Percentiles rank a stretch among this genome's conserved stretches.
Evolutionary conservation across 23 tunicate species (phyloP).

Genomic region (Botrylloides violaceus): DNA sequence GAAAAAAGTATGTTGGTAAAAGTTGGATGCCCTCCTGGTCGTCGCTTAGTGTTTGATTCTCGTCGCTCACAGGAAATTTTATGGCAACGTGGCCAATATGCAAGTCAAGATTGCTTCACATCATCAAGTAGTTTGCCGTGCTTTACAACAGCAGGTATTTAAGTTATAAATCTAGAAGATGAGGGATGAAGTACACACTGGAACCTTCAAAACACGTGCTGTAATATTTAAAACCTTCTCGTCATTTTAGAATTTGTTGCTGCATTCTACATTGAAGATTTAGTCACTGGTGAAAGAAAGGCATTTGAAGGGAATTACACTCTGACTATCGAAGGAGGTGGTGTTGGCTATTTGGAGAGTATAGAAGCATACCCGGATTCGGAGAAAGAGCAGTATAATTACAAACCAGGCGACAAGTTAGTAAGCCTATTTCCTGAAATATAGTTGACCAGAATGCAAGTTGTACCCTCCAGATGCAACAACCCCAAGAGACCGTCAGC

Average conservation of each 20-base stretch:
- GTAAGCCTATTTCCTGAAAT: background rate
- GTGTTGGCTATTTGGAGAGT: constrained; percentile 47
- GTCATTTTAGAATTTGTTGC: constrained; percentile 65
- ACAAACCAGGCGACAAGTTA: constrained; percentile 65
- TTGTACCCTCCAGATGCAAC: too few species aligned
- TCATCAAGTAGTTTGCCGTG: constrained; percentile 39
- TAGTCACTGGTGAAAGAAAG: constrained; percentile 17
- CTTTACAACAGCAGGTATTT: constrained; percentile 47
- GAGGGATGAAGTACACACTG: background rate
- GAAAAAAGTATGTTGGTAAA: constrained; percentile 28
- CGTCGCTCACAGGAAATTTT: constrained; percentile 34
- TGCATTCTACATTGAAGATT: constrained; percentile 50
- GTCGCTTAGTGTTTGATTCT: constrained; percentile 47
- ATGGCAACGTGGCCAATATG: constrained; percentile 37
- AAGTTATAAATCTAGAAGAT: background rate
- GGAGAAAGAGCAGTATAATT: constrained; percentile 49
- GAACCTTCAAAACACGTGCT: background rate
- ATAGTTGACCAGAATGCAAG: too few species aligned
- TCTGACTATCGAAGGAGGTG: constrained; percentile 56
- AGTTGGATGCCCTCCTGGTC: constrained; percentile 86
- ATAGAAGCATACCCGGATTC: constrained; percentile 40
- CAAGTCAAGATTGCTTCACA: constrained; percentile 35
- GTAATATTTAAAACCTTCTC: too few species aligned
- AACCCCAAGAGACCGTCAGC: too few species aligned
- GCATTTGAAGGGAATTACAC: constrained; percentile 69